Evolutionary conservation across 2,113 vertebrate genomes (phyloP).

Genomic region (Gadus macrocephalus): DNA sequence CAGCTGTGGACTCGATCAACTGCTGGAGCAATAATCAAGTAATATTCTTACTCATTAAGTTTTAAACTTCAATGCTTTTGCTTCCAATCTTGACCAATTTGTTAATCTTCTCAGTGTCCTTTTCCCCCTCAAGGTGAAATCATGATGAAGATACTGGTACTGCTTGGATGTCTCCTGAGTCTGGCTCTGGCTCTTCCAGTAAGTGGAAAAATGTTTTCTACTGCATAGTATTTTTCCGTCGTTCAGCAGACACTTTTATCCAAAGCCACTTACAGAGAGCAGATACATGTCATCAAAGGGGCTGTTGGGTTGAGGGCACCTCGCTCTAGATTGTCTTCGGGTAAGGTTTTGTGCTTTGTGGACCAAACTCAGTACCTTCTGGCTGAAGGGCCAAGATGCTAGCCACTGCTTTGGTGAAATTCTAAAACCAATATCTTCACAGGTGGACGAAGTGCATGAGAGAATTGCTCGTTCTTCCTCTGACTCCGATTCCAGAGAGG

Average conservation of each 20-base stretch:
- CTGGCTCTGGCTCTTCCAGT: constrained; percentile 53
- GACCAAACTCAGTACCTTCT: no score
- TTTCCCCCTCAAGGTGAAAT: constrained; percentile 24
- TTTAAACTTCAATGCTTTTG: background rate
- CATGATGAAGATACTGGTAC: constrained; percentile 56
- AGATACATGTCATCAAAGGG: no score
- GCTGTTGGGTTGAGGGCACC: no score
- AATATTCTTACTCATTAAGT: background rate
- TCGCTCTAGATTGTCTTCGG: no score
- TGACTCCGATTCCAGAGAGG: constrained; percentile 31
- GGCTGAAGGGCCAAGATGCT: no score
- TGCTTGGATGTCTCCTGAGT: constrained; percentile 54
- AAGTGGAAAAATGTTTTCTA: constrained; percentile 22
- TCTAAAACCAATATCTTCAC: background rate
- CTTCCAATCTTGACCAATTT: background rate
- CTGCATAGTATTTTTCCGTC: no score
- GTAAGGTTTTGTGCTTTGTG: no score
- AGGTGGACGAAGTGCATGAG: constrained; percentile 10
- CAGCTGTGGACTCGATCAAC: background rate
- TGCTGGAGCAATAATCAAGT: constrained; percentile 19
- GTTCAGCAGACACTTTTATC: no score
- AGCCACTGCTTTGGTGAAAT: background rate
- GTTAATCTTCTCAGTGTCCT: background rate
- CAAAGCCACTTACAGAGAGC: no score
- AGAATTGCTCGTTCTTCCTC: background rate